Evolutionary conservation across 2,888 invertebrate species (phyloP).

Genomic region (Clepsis dumicolana): DNA sequence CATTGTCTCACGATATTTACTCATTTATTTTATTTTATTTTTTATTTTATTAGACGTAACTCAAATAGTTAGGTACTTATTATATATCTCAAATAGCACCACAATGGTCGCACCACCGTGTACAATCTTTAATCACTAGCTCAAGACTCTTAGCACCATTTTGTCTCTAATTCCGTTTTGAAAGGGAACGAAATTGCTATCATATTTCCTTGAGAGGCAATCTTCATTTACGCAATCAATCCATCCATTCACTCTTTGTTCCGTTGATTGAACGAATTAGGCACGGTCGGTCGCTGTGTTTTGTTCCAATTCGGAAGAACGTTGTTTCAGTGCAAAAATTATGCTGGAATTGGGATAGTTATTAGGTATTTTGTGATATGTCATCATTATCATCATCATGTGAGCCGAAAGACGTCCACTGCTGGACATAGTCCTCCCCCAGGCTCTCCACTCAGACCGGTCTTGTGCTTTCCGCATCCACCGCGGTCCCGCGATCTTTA

Average conservation of each 20-base stretch:
- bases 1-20: no score
- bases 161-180: slow-evolving; percentile 40
- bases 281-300: slow-evolving; percentile 21
- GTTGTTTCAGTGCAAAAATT: slow-evolving; percentile 10
- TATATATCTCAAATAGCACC: slow-evolving; percentile 22
- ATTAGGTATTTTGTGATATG: not conserved
- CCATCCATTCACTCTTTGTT: slow-evolving; percentile 36
- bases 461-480: no score
- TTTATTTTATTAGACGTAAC: not conserved
- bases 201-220: slow-evolving; percentile 42
- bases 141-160: slow-evolving; percentile 43
- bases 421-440: no score
- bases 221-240: slow-evolving; percentile 40
- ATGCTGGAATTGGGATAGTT: not conserved
- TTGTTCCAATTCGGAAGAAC: slow-evolving; percentile 22
- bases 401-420: no score
- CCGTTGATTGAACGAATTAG: slow-evolving; percentile 36
- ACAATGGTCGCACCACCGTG: slow-evolving; percentile 21
- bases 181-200: slow-evolving; percentile 39
- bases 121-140: slow-evolving; percentile 39
- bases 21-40: no score
- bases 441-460: no score
- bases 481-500: no score
- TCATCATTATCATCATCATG: no score
- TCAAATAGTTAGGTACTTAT: no score